Base-by-base conservation (phyloP, 2,797 vertebrate species). In the Bradypodion pumilum region DNA sequence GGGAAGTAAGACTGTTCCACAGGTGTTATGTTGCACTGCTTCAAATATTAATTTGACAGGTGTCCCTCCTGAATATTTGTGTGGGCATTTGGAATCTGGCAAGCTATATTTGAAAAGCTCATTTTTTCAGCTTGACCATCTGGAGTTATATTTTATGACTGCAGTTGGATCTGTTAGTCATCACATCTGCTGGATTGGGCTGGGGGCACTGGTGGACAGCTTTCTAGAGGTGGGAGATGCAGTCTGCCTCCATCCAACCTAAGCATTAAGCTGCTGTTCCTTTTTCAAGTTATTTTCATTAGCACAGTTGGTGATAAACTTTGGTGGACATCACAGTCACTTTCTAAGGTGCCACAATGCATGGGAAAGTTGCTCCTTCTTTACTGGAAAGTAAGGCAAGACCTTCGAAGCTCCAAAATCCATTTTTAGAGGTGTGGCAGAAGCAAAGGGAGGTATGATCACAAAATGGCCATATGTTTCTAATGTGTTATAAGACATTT, bases 101-200 rank as follows among this genome's bases (percentile, higher is more conserved):
- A 62, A 52, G 16, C 9, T 88, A 1, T 19, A 0, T 78, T 81
- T 80, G 74, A 78, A 90, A 79, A n/a, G 10, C 19, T 72, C 68
- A 1, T 81, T 6, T 86, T 91, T 86, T 66, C 37, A 29, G 73
- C 62, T 76, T 35, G 60, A 80, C 88, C 84, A 88, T 56, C 84
- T 91, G 88, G 70, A 70, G 78, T n/a, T 82, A 3, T 70, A 32
- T 65, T 44, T 59, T 72, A 2, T 40, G 23, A 81, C 29, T n/a
- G 60, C 70, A 23, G 27, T 72, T 86, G 13, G 0, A n/a, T 73
- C 23, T 12, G 1, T 40, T 37, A 16, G 44, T 56, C 56, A 0
- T 74, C 42, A 2, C 9, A 37, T 27, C 21, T 21, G 1, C 80
- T 35, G 42, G n/a, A 7, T 37, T 19, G 37, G 37, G n/a, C 15